Conservation (phyloP, 2,113 vertebrate genomes). For the Lepidothrix coronata region DNA sequence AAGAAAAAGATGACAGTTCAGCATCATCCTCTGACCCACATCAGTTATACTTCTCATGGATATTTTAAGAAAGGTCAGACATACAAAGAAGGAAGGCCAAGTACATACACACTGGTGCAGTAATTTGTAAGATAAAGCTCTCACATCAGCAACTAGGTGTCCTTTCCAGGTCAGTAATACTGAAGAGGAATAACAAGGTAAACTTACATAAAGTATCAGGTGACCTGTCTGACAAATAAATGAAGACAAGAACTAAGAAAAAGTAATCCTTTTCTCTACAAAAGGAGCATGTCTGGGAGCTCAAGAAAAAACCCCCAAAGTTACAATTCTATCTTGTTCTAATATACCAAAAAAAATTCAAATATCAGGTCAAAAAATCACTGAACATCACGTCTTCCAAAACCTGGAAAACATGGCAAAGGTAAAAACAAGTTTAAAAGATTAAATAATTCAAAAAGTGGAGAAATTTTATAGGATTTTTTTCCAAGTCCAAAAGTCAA, state of each 20-base stretch:
- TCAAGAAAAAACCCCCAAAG: background rate
- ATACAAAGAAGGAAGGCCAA: background rate
- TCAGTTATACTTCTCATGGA: background rate
- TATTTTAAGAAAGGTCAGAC: background rate
- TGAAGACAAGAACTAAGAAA: background rate
- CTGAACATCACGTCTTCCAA: background rate
- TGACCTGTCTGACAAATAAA: background rate
- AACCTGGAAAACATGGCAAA: background rate
- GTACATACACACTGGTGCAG: background rate
- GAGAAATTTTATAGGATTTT: background rate
- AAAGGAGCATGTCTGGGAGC: background rate
- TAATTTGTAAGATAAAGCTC: slow-evolving; percentile 16
- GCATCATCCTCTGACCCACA: background rate
- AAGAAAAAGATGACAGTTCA: background rate
- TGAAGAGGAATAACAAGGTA: background rate
- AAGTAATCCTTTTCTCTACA: background rate
- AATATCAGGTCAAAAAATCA: background rate
- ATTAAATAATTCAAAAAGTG: background rate
- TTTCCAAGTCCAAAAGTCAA: background rate
- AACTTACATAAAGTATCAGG: background rate
- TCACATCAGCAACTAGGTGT: background rate
- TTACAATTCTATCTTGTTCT: background rate
- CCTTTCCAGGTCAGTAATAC: slow-evolving; percentile 6
- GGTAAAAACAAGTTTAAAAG: background rate
- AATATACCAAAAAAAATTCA: background rate